These are phyloP conservation scores for Hoplostethus atlanticus DNA, from an alignment of 2,797 vertebrate species.

Conservation along the genomic window DNA sequence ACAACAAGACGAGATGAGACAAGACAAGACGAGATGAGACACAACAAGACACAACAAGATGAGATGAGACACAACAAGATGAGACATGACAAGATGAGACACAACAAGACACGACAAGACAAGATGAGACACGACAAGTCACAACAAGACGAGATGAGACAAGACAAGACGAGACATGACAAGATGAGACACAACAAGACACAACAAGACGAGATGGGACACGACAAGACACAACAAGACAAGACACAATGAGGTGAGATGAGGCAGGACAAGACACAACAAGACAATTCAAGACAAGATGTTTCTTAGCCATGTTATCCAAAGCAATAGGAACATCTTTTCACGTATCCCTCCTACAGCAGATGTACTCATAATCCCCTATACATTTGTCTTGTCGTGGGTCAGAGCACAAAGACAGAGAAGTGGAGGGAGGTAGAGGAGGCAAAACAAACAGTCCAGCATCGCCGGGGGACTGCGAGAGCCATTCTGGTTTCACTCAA, in stretches of 20 bases:
- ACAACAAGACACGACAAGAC: no score
- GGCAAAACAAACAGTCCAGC: slow-evolving; percentile 63
- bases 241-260: no score
- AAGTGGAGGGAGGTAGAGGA: slow-evolving; percentile 47
- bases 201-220: no score
- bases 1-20: no score
- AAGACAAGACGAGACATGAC: no score
- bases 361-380: slow-evolving; percentile 51
- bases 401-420: slow-evolving; percentile 70
- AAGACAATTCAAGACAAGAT: no score
- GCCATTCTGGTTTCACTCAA: slow-evolving; percentile 75
- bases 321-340: slow-evolving; percentile 50
- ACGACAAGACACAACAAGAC: slow-evolving; percentile 14
- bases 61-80: no score
- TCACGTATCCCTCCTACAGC: slow-evolving; percentile 48
- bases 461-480: slow-evolving; percentile 55
- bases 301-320: slow-evolving; percentile 53
- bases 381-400: slow-evolving; percentile 55
- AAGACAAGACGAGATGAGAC: no score
- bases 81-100: no score
- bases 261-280: neutral
- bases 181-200: no score
- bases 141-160: slow-evolving; percentile 5
- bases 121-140: no score
- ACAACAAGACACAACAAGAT: no score